A percentile compares a stretch with the other conserved stretches of the same genome.
phyloP scores from a whole-genome alignment of 2,888 invertebrate genomes.

The Plebejus melissa region DNA sequence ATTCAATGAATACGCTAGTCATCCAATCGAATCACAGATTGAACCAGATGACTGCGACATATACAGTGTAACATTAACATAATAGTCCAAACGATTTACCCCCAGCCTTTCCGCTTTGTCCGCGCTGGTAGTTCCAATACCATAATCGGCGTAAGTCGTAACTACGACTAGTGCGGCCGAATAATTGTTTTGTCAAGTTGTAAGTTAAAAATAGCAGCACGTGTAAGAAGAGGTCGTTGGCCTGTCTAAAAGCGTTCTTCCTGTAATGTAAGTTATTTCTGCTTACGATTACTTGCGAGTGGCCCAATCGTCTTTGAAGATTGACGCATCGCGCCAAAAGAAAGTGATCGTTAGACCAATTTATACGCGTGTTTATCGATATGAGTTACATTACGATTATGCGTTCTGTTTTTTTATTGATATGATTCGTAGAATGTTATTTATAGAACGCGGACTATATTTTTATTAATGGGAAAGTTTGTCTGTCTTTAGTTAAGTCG shows the following conservation, averaged over 20 bases:
- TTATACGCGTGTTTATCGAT: background rate
- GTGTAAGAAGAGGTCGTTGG: conserved; percentile 60
- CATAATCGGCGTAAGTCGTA: no score
- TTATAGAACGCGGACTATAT: background rate
- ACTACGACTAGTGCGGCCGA: background rate
- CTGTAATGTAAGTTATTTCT: conserved; percentile 48
- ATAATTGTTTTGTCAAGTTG: conserved; percentile 16
- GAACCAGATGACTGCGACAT: no score
- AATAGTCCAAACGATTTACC: no score
- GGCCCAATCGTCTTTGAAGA: conserved; percentile 31
- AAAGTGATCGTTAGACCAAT: conserved; percentile 9
- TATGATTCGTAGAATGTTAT: background rate
- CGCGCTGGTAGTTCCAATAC: no score
- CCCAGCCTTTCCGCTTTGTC: no score
- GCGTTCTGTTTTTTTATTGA: background rate
- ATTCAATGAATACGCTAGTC: no score
- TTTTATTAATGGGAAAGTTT: no score
- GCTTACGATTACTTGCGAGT: conserved; percentile 44
- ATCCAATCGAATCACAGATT: no score
- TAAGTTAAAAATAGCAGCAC: conserved; percentile 44
- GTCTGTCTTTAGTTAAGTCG: background rate
- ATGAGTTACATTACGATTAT: background rate
- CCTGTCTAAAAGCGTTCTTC: conserved; percentile 65
- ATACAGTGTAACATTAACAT: no score
- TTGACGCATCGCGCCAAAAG: conserved; percentile 19